These are phyloP conservation scores for Apantesis nais DNA, from an alignment of 2,888 invertebrate genomes.

Conservation along the genomic window DNA sequence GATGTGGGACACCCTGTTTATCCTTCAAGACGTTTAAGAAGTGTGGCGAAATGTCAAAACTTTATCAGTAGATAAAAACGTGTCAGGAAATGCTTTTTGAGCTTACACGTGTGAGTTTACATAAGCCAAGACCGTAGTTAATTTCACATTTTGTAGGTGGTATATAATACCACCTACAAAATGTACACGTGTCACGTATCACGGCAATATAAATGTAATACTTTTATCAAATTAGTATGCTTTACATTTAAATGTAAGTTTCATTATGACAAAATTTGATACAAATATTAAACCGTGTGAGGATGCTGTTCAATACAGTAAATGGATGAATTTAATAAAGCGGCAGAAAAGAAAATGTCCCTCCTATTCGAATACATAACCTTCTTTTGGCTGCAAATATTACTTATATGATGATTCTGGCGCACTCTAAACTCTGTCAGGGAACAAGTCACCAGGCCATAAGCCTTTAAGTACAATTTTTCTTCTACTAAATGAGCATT, in stretches of 20 bases:
- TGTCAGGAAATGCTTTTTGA: constrained; percentile 1
- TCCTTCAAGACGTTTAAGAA: constrained; percentile 18
- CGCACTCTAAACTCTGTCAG: not conserved
- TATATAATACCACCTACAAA: no score
- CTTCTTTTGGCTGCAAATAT: not conserved
- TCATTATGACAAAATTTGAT: not conserved
- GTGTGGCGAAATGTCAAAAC: constrained; percentile 29
- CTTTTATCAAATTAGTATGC: not conserved
- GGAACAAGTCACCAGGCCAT: not conserved
- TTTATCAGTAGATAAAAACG: constrained; percentile 10
- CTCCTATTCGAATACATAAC: not conserved
- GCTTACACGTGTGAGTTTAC: not conserved
- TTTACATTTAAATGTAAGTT: not conserved
- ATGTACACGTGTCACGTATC: no score
- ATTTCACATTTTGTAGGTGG: not conserved
- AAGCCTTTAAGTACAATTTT: not conserved
- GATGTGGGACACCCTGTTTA: constrained; percentile 35
- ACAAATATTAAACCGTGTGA: not conserved
- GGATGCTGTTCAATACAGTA: not conserved
- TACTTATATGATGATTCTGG: not conserved
- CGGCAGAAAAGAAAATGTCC: not conserved
- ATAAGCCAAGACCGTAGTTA: not conserved
- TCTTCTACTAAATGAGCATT: not conserved
- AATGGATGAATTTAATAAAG: not conserved
- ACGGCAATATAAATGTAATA: not conserved